phyloP scores from a whole-genome alignment of 2,888 invertebrate species.

The Seira sanloemensis region DNA sequence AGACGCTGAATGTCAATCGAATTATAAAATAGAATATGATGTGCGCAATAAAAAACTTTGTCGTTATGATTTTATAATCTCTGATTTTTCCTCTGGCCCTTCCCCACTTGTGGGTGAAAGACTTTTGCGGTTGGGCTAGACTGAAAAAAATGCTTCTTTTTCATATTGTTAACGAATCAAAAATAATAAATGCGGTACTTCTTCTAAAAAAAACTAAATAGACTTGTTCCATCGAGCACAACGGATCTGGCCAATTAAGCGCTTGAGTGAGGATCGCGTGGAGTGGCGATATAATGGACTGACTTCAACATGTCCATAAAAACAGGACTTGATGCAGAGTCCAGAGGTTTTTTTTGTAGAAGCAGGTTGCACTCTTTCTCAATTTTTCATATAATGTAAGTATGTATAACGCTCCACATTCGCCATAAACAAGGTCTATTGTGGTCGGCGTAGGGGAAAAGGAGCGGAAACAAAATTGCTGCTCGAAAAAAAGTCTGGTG shows the following conservation, averaged over 20 bases:
- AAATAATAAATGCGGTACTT: background rate
- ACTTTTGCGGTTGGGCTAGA: slow-evolving; percentile 43
- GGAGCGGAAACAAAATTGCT: background rate
- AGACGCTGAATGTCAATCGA: no score
- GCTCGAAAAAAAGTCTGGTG: no score
- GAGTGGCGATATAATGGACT: background rate
- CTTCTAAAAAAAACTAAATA: background rate
- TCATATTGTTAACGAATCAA: slow-evolving; percentile 32
- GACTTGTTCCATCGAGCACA: slow-evolving; percentile 22
- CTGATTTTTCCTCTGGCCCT: background rate
- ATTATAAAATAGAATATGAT: no score
- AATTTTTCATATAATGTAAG: background rate
- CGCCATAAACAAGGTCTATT: background rate
- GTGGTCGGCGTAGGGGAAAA: background rate
- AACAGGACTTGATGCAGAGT: background rate
- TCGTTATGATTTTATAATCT: background rate
- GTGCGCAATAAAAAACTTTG: no score
- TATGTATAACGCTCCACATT: background rate
- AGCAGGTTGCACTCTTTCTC: background rate
- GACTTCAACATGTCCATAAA: background rate
- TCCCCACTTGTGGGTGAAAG: no score
- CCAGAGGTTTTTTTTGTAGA: background rate
- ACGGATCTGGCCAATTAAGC: slow-evolving; percentile 60
- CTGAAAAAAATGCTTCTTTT: slow-evolving; percentile 5
- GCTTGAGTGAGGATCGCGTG: slow-evolving; percentile 28